Evolutionary conservation across 2,888 invertebrate genomes (phyloP).

Genomic region (Morpho achilles): DNA sequence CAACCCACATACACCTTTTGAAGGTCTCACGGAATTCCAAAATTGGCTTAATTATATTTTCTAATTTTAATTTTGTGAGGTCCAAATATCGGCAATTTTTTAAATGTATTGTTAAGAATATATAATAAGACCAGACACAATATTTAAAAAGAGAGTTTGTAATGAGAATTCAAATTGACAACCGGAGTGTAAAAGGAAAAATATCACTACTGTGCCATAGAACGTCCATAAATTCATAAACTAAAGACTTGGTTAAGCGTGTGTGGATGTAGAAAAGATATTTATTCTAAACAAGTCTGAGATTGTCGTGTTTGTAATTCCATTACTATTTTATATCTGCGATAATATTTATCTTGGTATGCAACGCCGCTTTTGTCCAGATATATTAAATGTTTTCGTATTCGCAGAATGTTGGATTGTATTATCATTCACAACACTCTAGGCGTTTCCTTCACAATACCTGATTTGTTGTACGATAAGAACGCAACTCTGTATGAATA

Average conservation of each 20-base stretch:
- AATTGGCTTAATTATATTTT: too few relatives aligned
- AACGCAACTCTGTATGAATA: conserved; percentile 10
- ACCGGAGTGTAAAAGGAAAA: too few relatives aligned
- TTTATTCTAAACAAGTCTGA: background rate
- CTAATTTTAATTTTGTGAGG: too few relatives aligned
- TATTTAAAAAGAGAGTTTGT: too few relatives aligned
- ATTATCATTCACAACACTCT: conserved; percentile 22
- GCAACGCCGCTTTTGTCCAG: conserved; percentile 8
- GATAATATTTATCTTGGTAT: conserved; percentile 11
- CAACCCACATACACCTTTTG: too few relatives aligned
- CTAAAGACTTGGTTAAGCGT: background rate
- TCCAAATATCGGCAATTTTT: too few relatives aligned
- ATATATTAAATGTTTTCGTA: conserved; percentile 15
- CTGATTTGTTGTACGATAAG: conserved; percentile 21
- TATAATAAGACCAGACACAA: too few relatives aligned
- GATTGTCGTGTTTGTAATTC: conserved; percentile 5
- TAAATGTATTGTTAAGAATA: too few relatives aligned
- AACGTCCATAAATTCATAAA: too few relatives aligned
- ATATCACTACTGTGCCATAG: too few relatives aligned
- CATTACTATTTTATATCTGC: conserved; percentile 11
- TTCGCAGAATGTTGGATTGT: conserved; percentile 13
- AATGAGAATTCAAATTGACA: too few relatives aligned
- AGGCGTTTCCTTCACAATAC: conserved; percentile 21
- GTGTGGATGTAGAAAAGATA: background rate
- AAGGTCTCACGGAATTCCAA: too few relatives aligned